Evolutionary conservation across 1,140 invertebrate species (phyloP), one percentile per base, ranked within the genome.

Genomic region (Galendromus occidentalis): DNA sequence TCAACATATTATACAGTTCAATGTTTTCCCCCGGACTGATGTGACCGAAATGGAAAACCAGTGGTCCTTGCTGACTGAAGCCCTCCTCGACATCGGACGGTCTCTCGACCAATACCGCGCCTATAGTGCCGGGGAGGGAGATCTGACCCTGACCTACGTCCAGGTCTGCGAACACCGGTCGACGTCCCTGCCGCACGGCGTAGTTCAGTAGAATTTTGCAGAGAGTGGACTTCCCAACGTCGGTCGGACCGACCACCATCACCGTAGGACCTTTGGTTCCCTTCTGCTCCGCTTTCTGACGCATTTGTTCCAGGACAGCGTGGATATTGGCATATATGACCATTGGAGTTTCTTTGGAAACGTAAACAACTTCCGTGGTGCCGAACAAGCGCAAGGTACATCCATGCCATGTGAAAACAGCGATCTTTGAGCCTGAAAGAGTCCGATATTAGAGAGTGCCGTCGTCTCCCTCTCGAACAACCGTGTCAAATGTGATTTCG

Each of bases 261-360:
- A 66, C 71, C 17, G 66, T 66, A 7, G 71, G 71, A 29, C 71
- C 71, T 70, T 71, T 71, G 1, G 70, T 73, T 65, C 83, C 83
- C 39, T 85, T 82, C 67, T 85, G 83, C 2, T 88, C 87, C 33
- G 85, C 84, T 68, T 80, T 79, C 42, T 83, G 79, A 69, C 94
- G 79, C 74, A 95, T 81, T 70, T 90, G 83, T 75, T 98, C 94
- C 67, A 99, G 77, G 6, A 87, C 91, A 7, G 86, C 88, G 76
- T 98, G 94, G 42, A 88, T 86, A 76, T 98, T 98, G 0, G 94
- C 78, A 75, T 98, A 97, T 66, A 92, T 82, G 7, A 87, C 82
- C 92, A 96, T 96, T 5, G 92, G 92, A 0, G 92, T 96, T 75
- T 96, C 92, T 76, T 91, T 93, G 0, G 91, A 86, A 0, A 93